These are phyloP conservation scores for Ctenopoma kingsleyae DNA, from an alignment of 2,797 vertebrate genomes.

Conservation along the genomic window DNA sequence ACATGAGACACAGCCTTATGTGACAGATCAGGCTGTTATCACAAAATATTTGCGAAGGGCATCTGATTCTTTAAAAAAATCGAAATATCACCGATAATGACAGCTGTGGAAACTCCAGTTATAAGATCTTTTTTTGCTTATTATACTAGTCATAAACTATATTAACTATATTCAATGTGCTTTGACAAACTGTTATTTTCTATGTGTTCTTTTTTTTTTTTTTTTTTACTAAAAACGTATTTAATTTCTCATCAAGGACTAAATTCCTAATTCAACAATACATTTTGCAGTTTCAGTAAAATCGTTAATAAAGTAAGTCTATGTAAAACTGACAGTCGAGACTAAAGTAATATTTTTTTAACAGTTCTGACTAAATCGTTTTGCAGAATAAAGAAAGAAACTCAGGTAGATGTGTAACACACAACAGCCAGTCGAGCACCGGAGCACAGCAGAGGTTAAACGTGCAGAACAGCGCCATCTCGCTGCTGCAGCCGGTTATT, in stretches of 20 bases:
- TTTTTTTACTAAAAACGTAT: not conserved
- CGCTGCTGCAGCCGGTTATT: constrained; percentile 61
- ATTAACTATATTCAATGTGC: not conserved
- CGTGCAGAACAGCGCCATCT: constrained; percentile 86
- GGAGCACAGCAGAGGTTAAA: constrained; percentile 50
- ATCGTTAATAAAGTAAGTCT: not conserved
- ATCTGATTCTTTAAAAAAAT: not conserved
- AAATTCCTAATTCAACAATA: not conserved
- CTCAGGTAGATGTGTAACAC: not conserved
- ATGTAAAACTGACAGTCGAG: not conserved
- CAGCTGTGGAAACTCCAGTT: not conserved
- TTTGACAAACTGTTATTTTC: not conserved
- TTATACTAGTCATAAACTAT: not conserved
- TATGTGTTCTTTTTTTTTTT: not conserved
- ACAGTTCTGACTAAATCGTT: not conserved
- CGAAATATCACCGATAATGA: not conserved
- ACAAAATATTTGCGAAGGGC: not conserved
- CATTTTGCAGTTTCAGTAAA: not conserved
- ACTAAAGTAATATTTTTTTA: not conserved
- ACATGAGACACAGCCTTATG: not conserved
- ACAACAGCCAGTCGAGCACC: not conserved
- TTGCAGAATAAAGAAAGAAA: not conserved
- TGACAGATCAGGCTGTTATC: not conserved
- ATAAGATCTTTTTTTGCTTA: not conserved
- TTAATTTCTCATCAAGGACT: not conserved